Percentiles rank a stretch among this genome's conserved stretches.
These are phyloP conservation scores for Sander vitreus DNA, from an alignment of 2,113 vertebrate species.

Conservation along the genomic window DNA sequence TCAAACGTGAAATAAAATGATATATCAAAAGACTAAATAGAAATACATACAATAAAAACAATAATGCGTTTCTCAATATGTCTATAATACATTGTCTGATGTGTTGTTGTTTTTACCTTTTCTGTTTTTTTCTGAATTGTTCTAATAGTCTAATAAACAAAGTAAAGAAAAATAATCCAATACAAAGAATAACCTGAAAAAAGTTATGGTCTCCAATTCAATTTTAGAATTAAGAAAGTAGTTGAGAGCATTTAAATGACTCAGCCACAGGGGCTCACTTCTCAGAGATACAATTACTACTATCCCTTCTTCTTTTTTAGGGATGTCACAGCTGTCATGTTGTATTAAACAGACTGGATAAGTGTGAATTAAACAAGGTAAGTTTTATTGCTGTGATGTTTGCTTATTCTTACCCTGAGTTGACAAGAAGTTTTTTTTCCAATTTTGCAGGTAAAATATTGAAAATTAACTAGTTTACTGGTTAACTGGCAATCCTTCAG, in stretches of 20 bases:
- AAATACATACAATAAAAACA: not conserved
- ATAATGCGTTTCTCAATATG: not conserved
- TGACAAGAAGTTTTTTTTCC: not conserved
- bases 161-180: not conserved
- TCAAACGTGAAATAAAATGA: not conserved
- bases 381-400: not conserved
- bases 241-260: not conserved
- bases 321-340: not conserved
- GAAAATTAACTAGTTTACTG: too few species aligned
- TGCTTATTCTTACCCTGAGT: not conserved
- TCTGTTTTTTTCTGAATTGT: not conserved
- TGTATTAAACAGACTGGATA: not conserved
- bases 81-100: not conserved
- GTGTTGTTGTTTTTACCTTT: not conserved
- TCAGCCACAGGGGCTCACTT: not conserved
- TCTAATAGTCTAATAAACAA: not conserved
- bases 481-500: too few species aligned
- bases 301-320: not conserved
- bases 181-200: not conserved
- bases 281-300: not conserved
- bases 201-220: not conserved
- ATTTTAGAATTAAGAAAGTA: not conserved
- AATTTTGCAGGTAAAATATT: not conserved
- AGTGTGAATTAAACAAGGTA: not conserved
- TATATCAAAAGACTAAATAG: not conserved